Base-by-base conservation (phyloP, 2,113 vertebrate species). In the Cephalopholis sonnerati region DNA sequence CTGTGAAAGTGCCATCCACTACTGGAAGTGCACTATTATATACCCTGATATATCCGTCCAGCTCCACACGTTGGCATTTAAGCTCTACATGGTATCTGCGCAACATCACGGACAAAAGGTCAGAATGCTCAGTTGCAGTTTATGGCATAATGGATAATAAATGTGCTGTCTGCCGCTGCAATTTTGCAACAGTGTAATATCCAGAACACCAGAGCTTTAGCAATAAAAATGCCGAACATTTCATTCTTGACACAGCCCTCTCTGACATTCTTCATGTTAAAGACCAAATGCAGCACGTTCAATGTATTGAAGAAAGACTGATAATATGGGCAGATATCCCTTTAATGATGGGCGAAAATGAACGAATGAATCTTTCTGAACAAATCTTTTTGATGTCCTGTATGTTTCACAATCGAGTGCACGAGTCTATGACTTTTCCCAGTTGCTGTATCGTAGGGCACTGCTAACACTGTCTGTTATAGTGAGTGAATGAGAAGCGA, bases 1-100 rank as follows among this genome's bases (percentile, higher is more conserved):
- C 84, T 61, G 66, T 75, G 41, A 67, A 79, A 73, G 73, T 64
- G 11, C 41, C 79, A 63, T 24, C 57, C 68, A 46, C 24, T 66
- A 64, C 55, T 51, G 66, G 48, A 64, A 29, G 25, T 62, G 68
- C 4, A 11, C 54, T n/a, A 7, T 48, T 17, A 13, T 46, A n/a
- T 46, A 4, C 4, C 15, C 22, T 24, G 1, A 5, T 48, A 27
- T 61, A 57, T 64, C 20, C 64, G 27, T 7, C 7, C 3, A 53
- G 25, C 51, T 27, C 4, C 32, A 32, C 36, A 12, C 22, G 51
- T 2, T 25, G 13, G 11, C 55, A 54, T 59, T 61, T 20, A 50
- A 22, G 36, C 2, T 61, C 13, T 66, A 5, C 53, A 48, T 48
- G 4, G 2, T 48, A 29, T 57, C 25, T 18, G 24, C 25, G 22